Conservation (phyloP, 2,113 vertebrate genomes). For the Sylvia atricapilla region DNA sequence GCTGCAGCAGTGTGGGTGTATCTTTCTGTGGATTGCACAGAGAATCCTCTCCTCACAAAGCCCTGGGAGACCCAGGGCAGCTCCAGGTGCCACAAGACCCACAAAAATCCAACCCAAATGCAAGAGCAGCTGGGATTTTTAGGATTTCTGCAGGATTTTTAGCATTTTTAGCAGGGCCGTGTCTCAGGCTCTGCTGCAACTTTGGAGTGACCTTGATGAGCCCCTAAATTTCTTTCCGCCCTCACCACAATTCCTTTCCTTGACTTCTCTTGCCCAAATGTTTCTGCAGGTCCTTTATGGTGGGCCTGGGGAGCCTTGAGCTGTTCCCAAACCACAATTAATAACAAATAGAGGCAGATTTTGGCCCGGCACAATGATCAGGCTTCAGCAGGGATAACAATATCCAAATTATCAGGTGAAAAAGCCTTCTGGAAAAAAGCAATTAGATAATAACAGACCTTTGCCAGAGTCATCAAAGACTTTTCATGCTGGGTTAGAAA, state of each 20-base stretch:
- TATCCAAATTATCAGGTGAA: neutral
- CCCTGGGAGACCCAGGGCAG: neutral
- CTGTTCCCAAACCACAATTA: neutral
- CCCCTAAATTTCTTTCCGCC: neutral
- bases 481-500: neutral
- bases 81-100: neutral
- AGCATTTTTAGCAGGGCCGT: neutral
- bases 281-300: neutral
- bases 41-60: neutral
- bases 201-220: neutral
- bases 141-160: neutral
- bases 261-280: neutral
- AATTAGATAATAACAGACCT: neutral
- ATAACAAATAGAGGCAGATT: neutral
- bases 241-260: neutral
- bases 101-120: accelerated
- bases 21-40: neutral
- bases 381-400: neutral
- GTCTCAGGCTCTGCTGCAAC: neutral
- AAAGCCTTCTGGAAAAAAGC: constrained; percentile 6
- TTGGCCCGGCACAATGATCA: neutral
- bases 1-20: neutral
- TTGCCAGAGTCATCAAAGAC: neutral
- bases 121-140: neutral
- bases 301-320: neutral